These are phyloP conservation scores for Chelon labrosus DNA, from an alignment of 2,797 vertebrate species.

Conservation along the genomic window DNA sequence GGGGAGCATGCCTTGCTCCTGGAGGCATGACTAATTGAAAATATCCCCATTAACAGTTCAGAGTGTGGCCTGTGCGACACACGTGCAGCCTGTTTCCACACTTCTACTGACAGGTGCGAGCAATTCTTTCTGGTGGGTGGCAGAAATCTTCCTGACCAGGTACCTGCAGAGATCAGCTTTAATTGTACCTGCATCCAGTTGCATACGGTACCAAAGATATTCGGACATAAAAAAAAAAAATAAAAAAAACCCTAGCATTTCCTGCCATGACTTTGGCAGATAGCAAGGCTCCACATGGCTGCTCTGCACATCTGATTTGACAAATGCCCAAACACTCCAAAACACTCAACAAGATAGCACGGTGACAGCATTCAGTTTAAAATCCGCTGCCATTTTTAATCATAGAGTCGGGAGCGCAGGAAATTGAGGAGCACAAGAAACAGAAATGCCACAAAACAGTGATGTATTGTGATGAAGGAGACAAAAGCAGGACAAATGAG, in stretches of 20 bases:
- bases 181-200: constrained; percentile 22
- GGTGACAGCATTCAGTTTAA: constrained; percentile 12
- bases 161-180: constrained; percentile 37
- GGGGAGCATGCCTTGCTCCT: constrained; percentile 61
- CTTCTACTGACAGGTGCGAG: constrained; percentile 71
- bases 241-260: constrained; percentile 1
- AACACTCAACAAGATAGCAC: constrained; percentile 6
- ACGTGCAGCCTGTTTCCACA: constrained; percentile 48
- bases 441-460: constrained; percentile 34
- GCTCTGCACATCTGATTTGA: constrained; percentile 28
- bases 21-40: constrained; percentile 82
- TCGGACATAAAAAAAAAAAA: neutral
- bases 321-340: constrained; percentile 29
- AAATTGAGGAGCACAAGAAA: constrained; percentile 18
- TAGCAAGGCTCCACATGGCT: neutral
- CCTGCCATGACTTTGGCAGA: constrained; percentile 16
- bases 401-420: constrained; percentile 8
- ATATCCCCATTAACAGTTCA: constrained; percentile 74
- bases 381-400: constrained; percentile 18
- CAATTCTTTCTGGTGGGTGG: constrained; percentile 55
- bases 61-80: constrained; percentile 37
- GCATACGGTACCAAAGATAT: constrained; percentile 1
- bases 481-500: constrained; percentile 61
- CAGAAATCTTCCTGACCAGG: constrained; percentile 43
- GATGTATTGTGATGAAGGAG: constrained; percentile 36